These are phyloP conservation scores for Scylla paramamosain DNA, from an alignment of 1,140 invertebrate genomes.

Conservation along the genomic window DNA sequence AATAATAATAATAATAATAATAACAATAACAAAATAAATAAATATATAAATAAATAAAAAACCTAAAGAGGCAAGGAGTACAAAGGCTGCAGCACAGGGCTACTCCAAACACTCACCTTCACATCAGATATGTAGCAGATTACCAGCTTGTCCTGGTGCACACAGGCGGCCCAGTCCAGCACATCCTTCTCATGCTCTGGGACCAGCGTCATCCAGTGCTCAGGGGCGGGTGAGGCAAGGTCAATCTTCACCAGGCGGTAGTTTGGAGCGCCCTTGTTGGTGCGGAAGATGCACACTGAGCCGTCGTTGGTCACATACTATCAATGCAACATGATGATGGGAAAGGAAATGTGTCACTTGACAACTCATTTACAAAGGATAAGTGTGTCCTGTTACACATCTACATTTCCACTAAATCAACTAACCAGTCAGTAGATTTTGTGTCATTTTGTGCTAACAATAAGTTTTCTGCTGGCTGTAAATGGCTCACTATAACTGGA, in stretches of 20 bases:
- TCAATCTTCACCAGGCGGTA: constrained; percentile 94
- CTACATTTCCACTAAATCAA: no score
- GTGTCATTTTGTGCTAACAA: no score
- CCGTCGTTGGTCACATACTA: constrained; percentile 96
- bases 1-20: no score
- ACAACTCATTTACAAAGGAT: not conserved
- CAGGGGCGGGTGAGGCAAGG: constrained; percentile 87
- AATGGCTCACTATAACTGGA: no score
- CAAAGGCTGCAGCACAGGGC: no score
- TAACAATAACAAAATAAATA: no score
- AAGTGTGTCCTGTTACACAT: no score
- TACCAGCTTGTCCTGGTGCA: constrained; percentile 93
- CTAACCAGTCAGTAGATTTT: no score
- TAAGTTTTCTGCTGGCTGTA: no score
- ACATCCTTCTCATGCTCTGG: constrained; percentile 93
- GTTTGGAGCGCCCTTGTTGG: constrained; percentile 96
- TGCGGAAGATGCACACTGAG: constrained; percentile 91
- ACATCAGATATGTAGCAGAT: constrained; percentile 96
- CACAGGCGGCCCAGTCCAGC: constrained; percentile 91
- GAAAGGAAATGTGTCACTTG: not conserved
- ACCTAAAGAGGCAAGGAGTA: no score
- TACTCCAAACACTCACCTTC: constrained; percentile 83
- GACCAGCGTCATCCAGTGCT: constrained; percentile 92
- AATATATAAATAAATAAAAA: no score
- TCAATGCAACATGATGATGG: constrained; percentile 79